phyloP scores from a whole-genome alignment of 2,888 invertebrate genomes.

The Melieria crassipennis region DNA sequence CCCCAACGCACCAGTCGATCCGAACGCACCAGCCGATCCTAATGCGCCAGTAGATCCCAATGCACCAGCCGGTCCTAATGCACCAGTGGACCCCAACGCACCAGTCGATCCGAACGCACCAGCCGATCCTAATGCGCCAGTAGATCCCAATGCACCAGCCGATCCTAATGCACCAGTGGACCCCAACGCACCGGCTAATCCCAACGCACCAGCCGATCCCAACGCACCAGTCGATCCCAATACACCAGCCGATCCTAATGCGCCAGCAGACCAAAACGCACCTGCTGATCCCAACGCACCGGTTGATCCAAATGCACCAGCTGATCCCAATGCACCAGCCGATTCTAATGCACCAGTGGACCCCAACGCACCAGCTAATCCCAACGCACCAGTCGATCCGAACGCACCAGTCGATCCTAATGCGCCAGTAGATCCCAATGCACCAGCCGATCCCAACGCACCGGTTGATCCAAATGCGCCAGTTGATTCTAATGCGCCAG shows the following conservation, averaged over 20 bases:
- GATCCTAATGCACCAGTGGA: slow-evolving; percentile 33
- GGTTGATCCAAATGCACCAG: slow-evolving; percentile 27
- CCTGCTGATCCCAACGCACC: slow-evolving; percentile 27
- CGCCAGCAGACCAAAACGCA: slow-evolving; percentile 28
- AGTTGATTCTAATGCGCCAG: slow-evolving; percentile 6
- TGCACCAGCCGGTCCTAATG: slow-evolving; percentile 15
- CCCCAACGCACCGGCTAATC: slow-evolving; percentile 25
- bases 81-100: slow-evolving; percentile 11
- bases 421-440: slow-evolving; percentile 28
- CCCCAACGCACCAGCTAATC: slow-evolving; percentile 29
- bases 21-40: slow-evolving; percentile 25
- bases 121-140: slow-evolving; percentile 20
- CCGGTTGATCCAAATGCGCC: slow-evolving; percentile 35
- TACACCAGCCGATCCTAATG: slow-evolving; percentile 22
- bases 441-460: slow-evolving; percentile 30
- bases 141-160: slow-evolving; percentile 39
- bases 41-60: slow-evolving; percentile 22
- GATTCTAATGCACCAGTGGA: slow-evolving; percentile 34
- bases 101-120: slow-evolving; percentile 25
- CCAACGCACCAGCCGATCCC: slow-evolving; percentile 32
- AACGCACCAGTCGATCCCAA: slow-evolving; percentile 22
- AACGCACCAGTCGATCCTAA: slow-evolving; percentile 36
- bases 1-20: slow-evolving; percentile 26
- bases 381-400: slow-evolving; percentile 30
- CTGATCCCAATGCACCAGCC: slow-evolving; percentile 31